These are phyloP conservation scores for Himalopsyche kuldschensis DNA, from an alignment of 2,888 invertebrate genomes.

Conservation along the genomic window DNA sequence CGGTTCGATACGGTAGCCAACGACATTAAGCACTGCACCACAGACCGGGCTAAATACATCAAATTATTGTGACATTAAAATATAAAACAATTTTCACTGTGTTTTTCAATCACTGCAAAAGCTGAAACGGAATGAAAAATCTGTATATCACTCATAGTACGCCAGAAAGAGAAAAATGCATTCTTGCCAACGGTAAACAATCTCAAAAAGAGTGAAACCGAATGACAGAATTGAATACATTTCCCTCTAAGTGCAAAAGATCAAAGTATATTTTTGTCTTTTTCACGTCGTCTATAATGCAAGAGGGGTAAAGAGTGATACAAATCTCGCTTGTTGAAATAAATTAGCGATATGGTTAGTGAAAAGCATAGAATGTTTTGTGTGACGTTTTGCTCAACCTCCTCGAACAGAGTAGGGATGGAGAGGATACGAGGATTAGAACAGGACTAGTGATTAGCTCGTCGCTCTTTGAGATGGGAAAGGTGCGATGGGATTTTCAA, in stretches of 20 bases:
- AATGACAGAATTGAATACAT: too few species aligned
- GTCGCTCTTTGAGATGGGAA: too few species aligned
- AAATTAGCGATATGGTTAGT: background rate
- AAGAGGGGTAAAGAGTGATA: background rate
- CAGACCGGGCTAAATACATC: too few species aligned
- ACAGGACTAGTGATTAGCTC: too few species aligned
- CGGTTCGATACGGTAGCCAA: too few species aligned
- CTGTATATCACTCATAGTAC: background rate
- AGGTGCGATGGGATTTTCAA: too few species aligned
- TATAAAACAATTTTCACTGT: too few species aligned
- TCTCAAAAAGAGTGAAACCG: background rate
- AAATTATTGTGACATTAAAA: too few species aligned
- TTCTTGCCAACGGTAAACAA: background rate
- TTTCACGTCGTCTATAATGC: background rate
- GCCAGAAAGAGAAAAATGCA: background rate
- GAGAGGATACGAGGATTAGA: too few species aligned
- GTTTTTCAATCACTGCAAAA: background rate
- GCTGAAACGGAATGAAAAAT: background rate
- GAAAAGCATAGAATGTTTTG: conserved; percentile 10
- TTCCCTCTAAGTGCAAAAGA: background rate
- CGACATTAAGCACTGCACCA: too few species aligned
- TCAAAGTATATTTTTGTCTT: background rate
- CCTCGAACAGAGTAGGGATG: too few species aligned
- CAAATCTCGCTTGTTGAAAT: background rate
- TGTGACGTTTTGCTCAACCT: too few species aligned